These are phyloP conservation scores for Caenorhabditis zanzibari DNA, from an alignment of 2,888 invertebrate genomes.

Conservation along the genomic window DNA sequence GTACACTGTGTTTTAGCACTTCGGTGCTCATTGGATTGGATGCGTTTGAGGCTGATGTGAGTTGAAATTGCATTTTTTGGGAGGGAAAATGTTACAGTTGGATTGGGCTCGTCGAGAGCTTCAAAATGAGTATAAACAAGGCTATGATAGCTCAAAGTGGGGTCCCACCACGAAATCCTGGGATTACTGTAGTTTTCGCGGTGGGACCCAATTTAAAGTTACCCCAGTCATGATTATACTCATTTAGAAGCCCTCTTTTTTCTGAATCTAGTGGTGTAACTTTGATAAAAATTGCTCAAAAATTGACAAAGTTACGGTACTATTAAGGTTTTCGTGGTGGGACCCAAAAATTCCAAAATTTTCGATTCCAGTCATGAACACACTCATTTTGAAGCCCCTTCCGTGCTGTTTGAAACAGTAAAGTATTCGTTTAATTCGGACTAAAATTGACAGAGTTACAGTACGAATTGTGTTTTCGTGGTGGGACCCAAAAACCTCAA, in stretches of 20 bases:
- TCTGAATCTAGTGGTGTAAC: neutral
- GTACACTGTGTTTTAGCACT: slow-evolving; percentile 65
- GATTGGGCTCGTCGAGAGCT: neutral
- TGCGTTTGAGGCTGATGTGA: slow-evolving; percentile 56
- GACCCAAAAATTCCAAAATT: neutral
- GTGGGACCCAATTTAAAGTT: neutral
- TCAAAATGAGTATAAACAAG: neutral
- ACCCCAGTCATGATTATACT: slow-evolving; percentile 5
- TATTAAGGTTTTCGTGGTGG: neutral
- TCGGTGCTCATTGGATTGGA: slow-evolving; percentile 50
- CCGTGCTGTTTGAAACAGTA: too few species aligned
- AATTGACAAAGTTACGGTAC: neutral
- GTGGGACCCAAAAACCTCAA: neutral
- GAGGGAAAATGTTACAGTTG: neutral
- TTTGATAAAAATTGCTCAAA: neutral
- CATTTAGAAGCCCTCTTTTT: neutral
- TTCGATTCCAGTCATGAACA: neutral
- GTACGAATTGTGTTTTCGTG: neutral
- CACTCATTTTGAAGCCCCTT: slow-evolving; percentile 1
- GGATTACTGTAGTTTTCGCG: too few species aligned
- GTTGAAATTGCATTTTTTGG: slow-evolving; percentile 4
- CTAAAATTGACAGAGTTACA: neutral
- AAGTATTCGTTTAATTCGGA: neutral
- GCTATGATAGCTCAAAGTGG: neutral
- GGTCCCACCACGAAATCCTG: neutral